Evolutionary conservation across 2,888 invertebrate species (phyloP).

Genomic region (Leucoptera coffeella): DNA sequence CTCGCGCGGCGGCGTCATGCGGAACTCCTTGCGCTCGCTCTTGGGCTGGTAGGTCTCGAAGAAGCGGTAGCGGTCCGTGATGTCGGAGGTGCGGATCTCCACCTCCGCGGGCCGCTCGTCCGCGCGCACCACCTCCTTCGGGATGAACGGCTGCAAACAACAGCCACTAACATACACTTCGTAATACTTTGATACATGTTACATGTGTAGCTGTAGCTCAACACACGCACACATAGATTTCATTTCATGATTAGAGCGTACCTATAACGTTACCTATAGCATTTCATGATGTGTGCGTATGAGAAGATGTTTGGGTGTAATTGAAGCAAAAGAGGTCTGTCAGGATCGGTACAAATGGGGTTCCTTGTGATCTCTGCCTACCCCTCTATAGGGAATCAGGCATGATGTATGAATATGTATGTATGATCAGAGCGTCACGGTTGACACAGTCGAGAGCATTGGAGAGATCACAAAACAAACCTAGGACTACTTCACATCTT

Average conservation of each 20-base stretch:
- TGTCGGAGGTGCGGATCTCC: conserved; percentile 73
- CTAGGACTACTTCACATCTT: too few relatives aligned
- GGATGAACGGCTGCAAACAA: conserved; percentile 28
- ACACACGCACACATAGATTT: too few relatives aligned
- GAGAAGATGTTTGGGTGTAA: too few relatives aligned
- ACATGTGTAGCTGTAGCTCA: neutral
- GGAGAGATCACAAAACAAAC: neutral
- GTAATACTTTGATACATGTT: neutral
- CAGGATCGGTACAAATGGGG: too few relatives aligned
- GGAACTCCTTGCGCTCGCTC: conserved; percentile 65
- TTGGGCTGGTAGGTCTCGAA: conserved; percentile 82
- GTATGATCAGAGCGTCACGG: too few relatives aligned
- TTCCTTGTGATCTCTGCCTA: too few relatives aligned
- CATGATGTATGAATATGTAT: too few relatives aligned
- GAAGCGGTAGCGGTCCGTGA: conserved; percentile 84
- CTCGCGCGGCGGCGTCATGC: conserved; percentile 85
- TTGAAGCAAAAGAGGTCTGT: too few relatives aligned
- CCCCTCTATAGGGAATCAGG: too few relatives aligned
- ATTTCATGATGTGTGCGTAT: too few relatives aligned
- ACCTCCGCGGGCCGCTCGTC: conserved; percentile 71
- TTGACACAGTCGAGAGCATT: neutral
- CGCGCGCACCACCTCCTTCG: conserved; percentile 72
- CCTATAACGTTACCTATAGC: too few relatives aligned
- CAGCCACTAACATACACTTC: neutral
- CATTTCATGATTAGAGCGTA: too few relatives aligned